Percentiles rank a stretch among this genome's conserved stretches.
Conservation (phyloP, 2,888 invertebrate species). For the Chymomyza fuscimana region DNA sequence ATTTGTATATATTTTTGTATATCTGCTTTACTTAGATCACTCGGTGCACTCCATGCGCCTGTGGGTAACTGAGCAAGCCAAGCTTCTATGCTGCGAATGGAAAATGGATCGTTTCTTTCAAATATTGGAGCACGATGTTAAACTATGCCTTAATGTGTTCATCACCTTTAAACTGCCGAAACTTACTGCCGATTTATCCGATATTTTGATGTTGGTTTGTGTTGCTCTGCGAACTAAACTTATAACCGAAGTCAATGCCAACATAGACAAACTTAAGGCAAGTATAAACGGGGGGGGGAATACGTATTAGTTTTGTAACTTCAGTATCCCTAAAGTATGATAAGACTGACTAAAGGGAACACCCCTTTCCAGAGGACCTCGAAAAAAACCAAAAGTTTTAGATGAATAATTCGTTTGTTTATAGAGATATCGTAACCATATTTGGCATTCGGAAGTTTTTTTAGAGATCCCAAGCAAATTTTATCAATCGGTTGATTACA, state of each 20-base stretch:
- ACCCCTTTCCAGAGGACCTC: no score
- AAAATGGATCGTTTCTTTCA: constrained; percentile 87
- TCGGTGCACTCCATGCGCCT: constrained; percentile 89
- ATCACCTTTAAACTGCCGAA: constrained; percentile 81
- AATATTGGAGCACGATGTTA: constrained; percentile 84
- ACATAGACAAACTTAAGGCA: constrained; percentile 88
- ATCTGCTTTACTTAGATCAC: constrained; percentile 82
- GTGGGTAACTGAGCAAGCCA: constrained; percentile 88
- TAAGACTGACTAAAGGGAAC: no score
- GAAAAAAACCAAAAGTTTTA: no score
- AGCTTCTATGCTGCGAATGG: constrained; percentile 87
- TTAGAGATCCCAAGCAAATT: no score
- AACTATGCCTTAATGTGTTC: constrained; percentile 82
- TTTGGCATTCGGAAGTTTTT: no score
- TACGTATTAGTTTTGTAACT: no score
- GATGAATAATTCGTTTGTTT: no score
- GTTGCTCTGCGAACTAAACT: constrained; percentile 90
- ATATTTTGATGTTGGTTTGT: constrained; percentile 89
- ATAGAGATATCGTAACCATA: no score
- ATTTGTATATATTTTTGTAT: background rate
- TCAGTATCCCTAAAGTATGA: no score
- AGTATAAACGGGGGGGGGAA: constrained; percentile 12
- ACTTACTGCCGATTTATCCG: constrained; percentile 82
- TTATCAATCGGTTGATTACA: no score
- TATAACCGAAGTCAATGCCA: constrained; percentile 88